Evolutionary conservation across 1,140 invertebrate genomes (phyloP).

Genomic region (Paracyclopina nana): DNA sequence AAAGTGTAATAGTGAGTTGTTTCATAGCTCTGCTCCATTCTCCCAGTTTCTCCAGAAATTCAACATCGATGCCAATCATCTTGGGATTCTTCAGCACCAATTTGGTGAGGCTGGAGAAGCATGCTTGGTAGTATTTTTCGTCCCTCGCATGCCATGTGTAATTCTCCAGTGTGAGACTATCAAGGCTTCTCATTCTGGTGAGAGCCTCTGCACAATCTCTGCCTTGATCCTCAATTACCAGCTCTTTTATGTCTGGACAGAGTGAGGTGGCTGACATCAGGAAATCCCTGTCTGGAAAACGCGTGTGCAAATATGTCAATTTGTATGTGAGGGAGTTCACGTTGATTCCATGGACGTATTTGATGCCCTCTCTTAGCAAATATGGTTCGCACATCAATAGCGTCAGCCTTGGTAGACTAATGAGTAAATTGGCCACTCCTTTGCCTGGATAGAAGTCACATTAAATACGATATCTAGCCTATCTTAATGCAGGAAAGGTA

Average conservation of each 20-base stretch:
- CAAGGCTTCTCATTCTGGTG: neutral
- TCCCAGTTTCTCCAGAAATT: neutral
- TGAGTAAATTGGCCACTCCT: conserved; percentile 5
- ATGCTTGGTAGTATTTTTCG: neutral
- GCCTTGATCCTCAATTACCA: conserved; percentile 1
- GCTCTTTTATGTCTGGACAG: neutral
- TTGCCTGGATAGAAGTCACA: too few species aligned
- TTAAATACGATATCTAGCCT: too few species aligned
- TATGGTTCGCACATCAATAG: neutral
- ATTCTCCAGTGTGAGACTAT: neutral
- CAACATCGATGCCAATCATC: neutral
- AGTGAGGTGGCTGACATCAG: neutral
- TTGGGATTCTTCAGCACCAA: neutral
- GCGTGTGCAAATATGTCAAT: neutral
- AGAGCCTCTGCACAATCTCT: neutral
- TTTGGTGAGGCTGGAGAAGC: neutral
- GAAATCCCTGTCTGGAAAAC: neutral
- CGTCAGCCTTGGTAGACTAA: neutral
- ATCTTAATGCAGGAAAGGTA: too few species aligned
- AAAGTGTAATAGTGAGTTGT: neutral
- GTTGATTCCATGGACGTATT: neutral
- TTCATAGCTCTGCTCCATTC: neutral
- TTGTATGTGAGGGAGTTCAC: conserved; percentile 2
- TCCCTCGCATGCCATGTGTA: neutral
- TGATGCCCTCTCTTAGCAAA: neutral